phyloP scores from a whole-genome alignment of 1,140 invertebrate species.

The Procambarus clarkii region DNA sequence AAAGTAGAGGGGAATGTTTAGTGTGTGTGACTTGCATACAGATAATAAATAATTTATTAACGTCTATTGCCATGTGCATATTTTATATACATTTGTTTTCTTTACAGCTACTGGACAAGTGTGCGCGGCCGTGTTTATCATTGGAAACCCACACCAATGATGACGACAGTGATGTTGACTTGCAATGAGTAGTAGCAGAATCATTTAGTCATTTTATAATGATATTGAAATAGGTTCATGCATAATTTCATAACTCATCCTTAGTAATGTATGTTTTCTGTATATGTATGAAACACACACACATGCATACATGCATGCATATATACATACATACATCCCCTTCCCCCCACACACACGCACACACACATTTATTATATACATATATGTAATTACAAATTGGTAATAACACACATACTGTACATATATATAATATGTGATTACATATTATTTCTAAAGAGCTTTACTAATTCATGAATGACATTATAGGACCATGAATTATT shows the following conservation, averaged over 20 bases:
- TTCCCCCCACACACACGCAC: not conserved
- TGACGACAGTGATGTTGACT: constrained; percentile 41
- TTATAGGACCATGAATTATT: not conserved
- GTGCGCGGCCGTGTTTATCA: constrained; percentile 28
- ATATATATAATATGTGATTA: constrained; percentile 9
- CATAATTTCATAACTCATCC: not conserved
- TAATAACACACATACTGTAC: not conserved
- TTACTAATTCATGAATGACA: not conserved
- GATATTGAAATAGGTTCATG: not conserved
- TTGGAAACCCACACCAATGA: constrained; percentile 30
- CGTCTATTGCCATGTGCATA: too few relatives aligned
- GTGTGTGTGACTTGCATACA: too few relatives aligned
- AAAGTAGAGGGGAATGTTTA: too few relatives aligned
- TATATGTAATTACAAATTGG: too few relatives aligned
- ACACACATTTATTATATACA: not conserved
- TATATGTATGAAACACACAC: not conserved
- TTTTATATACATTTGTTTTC: not conserved
- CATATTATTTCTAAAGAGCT: not conserved
- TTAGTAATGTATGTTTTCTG: not conserved
- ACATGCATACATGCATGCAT: not conserved
- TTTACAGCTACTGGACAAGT: constrained; percentile 44
- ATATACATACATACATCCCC: not conserved
- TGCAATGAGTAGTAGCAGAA: constrained; percentile 21
- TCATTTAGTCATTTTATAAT: not conserved
- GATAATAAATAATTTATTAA: too few relatives aligned